These are phyloP conservation scores for Drusus annulatus DNA, from an alignment of 1,140 invertebrate genomes.

Conservation along the genomic window DNA sequence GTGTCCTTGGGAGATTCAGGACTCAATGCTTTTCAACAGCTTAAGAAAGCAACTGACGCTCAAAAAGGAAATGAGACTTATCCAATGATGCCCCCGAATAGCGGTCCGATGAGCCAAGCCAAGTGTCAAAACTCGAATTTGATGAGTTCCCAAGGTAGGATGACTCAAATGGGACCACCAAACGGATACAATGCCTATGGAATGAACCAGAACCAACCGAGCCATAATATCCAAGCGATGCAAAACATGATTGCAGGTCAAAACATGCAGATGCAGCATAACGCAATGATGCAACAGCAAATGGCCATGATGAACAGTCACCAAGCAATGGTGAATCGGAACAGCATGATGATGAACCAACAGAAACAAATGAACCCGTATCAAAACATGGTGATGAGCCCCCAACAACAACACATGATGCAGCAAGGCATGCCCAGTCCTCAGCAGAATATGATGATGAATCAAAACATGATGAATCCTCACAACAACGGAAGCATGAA, in stretches of 20 bases:
- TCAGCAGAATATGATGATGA: constrained; percentile 51
- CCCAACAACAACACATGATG: constrained; percentile 48
- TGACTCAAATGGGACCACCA: constrained; percentile 7
- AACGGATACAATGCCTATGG: constrained; percentile 18
- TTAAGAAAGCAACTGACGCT: constrained; percentile 42
- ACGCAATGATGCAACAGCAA: constrained; percentile 38
- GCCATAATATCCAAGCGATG: constrained; percentile 21
- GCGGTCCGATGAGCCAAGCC: not conserved
- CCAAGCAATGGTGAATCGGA: constrained; percentile 32
- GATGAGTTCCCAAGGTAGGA: constrained; percentile 31
- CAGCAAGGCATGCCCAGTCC: constrained; percentile 26
- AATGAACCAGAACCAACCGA: not conserved
- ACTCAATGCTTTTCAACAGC: constrained; percentile 44
- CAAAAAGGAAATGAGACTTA: constrained; percentile 24
- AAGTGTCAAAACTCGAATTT: constrained; percentile 15
- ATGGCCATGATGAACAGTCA: constrained; percentile 33
- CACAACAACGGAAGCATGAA: constrained; percentile 58
- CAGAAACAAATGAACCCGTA: constrained; percentile 43
- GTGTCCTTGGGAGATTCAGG: constrained; percentile 55
- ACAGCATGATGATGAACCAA: constrained; percentile 43
- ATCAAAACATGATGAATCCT: constrained; percentile 60
- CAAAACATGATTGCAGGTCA: constrained; percentile 35
- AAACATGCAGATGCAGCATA: constrained; percentile 37
- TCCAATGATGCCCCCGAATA: constrained; percentile 19
- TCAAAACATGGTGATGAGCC: constrained; percentile 51